A percentile compares a stretch with the other conserved stretches of the same genome.
These are phyloP conservation scores for Piaya cayana DNA, from an alignment of 2,113 vertebrate species.

Conservation along the genomic window DNA sequence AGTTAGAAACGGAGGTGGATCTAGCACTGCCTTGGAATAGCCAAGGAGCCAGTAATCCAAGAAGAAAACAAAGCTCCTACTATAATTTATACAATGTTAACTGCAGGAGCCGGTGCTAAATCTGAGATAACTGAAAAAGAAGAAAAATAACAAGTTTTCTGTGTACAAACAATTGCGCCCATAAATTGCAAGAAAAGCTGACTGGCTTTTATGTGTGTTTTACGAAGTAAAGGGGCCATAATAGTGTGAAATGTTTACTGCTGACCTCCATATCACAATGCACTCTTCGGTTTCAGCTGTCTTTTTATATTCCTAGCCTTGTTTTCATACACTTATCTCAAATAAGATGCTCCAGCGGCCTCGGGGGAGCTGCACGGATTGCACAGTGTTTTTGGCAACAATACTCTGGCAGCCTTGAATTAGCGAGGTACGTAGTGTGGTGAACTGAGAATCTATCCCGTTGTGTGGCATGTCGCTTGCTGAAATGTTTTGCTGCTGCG, in stretches of 20 bases:
- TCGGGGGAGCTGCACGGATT: neutral
- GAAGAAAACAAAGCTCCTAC: neutral
- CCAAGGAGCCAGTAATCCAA: neutral
- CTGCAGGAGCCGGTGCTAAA: neutral
- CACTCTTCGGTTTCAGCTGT: neutral
- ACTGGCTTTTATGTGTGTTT: neutral
- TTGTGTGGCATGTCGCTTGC: neutral
- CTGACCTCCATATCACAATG: neutral
- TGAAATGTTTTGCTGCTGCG: slow-evolving; percentile 5
- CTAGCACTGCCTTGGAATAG: neutral
- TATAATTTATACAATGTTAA: neutral
- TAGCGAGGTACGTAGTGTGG: neutral
- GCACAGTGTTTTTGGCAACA: slow-evolving; percentile 42
- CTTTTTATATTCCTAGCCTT: neutral
- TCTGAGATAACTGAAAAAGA: slow-evolving; percentile 12
- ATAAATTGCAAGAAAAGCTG: neutral
- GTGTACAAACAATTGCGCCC: neutral
- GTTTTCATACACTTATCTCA: neutral
- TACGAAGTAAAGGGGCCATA: neutral
- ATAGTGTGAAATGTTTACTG: neutral
- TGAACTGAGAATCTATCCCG: neutral
- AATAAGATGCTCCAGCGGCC: neutral
- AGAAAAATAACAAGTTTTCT: neutral
- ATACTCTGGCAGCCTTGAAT: slow-evolving; percentile 9
- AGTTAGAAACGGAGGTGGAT: neutral